Evolutionary conservation across 2,888 invertebrate genomes (phyloP).

Genomic region (Spisula subtruncata): DNA sequence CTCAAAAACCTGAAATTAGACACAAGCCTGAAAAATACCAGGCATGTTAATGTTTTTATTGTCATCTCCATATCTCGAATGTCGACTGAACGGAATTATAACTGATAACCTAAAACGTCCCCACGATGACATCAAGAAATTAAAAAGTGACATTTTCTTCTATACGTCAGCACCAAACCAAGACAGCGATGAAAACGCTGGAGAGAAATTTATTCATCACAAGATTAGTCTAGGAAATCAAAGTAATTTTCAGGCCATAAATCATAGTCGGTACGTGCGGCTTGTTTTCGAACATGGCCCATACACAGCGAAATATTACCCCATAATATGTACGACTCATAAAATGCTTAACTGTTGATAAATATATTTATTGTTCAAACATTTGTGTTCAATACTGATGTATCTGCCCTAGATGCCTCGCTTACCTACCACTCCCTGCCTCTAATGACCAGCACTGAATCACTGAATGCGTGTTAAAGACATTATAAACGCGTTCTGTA

Average conservation of each 20-base stretch:
- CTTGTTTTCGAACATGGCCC: constrained; percentile 9
- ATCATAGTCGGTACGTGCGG: neutral
- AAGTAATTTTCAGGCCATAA: neutral
- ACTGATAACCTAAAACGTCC: too few species aligned
- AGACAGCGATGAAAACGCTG: neutral
- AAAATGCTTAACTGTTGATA: constrained; percentile 44
- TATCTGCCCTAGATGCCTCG: neutral
- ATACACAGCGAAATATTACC: constrained; percentile 23
- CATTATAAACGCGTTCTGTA: constrained; percentile 39
- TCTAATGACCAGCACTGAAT: neutral
- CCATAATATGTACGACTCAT: constrained; percentile 37
- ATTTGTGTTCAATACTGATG: constrained; percentile 20
- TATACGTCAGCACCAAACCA: too few species aligned
- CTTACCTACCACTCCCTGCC: neutral
- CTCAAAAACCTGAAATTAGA: too few species aligned
- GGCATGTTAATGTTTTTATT: too few species aligned
- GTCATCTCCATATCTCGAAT: too few species aligned
- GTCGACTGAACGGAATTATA: too few species aligned
- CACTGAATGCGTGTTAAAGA: constrained; percentile 35
- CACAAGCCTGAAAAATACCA: too few species aligned
- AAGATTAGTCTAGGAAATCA: neutral
- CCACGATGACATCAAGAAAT: too few species aligned
- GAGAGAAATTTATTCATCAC: neutral
- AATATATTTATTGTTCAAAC: constrained; percentile 41
- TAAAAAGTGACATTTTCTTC: too few species aligned